A percentile compares a stretch with the other conserved stretches of the same genome.
phyloP scores from a whole-genome alignment of 2,888 invertebrate species.

The Galerucella nymphaeae region DNA sequence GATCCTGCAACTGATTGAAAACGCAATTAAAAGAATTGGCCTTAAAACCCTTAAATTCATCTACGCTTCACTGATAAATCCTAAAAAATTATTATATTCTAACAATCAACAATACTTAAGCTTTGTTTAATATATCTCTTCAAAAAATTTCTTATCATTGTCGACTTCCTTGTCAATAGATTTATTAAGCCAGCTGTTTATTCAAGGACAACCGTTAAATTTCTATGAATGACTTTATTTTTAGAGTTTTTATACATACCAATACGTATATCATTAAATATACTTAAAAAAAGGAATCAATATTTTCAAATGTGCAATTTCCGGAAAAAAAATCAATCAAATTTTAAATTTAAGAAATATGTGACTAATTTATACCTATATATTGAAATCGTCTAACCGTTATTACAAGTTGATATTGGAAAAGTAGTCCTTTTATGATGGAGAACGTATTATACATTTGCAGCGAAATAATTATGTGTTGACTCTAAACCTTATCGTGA shows the following conservation, averaged over 20 bases:
- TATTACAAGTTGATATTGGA: too few species aligned
- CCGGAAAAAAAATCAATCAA: too few species aligned
- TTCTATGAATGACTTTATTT: slow-evolving; percentile 39
- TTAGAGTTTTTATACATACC: slow-evolving; percentile 35
- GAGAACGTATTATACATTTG: too few species aligned
- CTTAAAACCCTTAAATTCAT: not conserved
- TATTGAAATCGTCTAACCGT: too few species aligned
- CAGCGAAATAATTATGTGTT: too few species aligned
- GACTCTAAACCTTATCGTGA: too few species aligned
- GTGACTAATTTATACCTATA: too few species aligned
- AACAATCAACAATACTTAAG: slow-evolving; percentile 16
- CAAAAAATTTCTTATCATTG: slow-evolving; percentile 33
- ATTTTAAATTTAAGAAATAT: too few species aligned
- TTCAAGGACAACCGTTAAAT: slow-evolving; percentile 50
- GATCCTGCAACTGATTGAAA: not conserved
- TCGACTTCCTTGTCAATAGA: slow-evolving; percentile 35
- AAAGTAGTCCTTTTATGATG: too few species aligned
- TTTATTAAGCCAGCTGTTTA: slow-evolving; percentile 49
- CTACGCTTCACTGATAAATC: not conserved
- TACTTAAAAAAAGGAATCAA: not conserved
- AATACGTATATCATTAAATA: slow-evolving; percentile 5
- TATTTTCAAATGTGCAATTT: not conserved
- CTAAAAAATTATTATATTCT: not conserved
- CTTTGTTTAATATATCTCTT: slow-evolving; percentile 15
- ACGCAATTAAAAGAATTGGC: not conserved